Base-by-base conservation (phyloP, 2,888 invertebrate species). In the Nebria brevicollis region DNA sequence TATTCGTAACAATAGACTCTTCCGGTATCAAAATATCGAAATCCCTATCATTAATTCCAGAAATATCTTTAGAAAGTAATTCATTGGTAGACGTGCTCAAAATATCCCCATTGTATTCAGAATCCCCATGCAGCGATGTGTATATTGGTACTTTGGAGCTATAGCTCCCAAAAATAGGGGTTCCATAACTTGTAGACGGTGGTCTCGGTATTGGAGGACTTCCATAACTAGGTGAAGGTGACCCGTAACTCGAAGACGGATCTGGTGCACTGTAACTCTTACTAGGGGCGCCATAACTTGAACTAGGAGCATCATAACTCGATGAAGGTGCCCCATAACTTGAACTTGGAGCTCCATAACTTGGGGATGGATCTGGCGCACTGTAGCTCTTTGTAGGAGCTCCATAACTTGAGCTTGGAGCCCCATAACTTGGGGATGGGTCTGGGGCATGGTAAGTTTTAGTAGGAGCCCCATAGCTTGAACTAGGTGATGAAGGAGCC, bases 101-200 rank as follows among this genome's bases (percentile, higher is more conserved):
- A 75, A 80, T 75, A 70, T 80, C 77, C 10, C 72, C 74, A 42
- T 43, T 20, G 25, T 25, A 11, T 25, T 5, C 11, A 20, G 34
- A 70, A 13, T 70, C 34, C 7, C 26, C 42, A 54, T 79, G 66
- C 4, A 70, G 66, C 11, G 80, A 68, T 11, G 80, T 68, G 65
- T 80, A 80, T 2, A 80, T 65, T 26, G 80, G 75, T 3, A 75
- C 8, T 25, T 75, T 43, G 8, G 43, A 41, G 66, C 79, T 79
- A 25, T 79, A 75, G 34, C 80, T 80, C n/a, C 75, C 75, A 13
- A 65, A 72, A 11, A 75, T 75, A 25, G 80, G 80, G 11, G 80
- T 80, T 70, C 80, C 80, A 26, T 80, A 80, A 64, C 80, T 80
- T 75, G 66, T 74, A 43, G n/a, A 66, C 75, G 70, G 70, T 26